phyloP scores from a whole-genome alignment of 1,140 invertebrate species.

The Nephila pilipes region DNA sequence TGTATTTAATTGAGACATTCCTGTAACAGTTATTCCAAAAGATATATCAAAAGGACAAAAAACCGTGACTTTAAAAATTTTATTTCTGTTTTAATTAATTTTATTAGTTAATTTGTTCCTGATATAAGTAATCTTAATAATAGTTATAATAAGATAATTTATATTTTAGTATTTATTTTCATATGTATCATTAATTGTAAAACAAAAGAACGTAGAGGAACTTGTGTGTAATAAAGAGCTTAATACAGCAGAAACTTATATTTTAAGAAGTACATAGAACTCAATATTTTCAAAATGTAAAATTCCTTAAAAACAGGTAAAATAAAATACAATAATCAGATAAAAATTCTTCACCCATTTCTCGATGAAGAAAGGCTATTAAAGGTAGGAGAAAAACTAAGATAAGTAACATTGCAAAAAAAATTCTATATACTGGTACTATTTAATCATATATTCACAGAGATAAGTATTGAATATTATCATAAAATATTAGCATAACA shows the following conservation, averaged over 20 bases:
- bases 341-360: no score
- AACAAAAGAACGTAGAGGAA: background rate
- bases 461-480: no score
- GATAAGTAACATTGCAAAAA: no score
- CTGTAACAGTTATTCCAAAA: background rate
- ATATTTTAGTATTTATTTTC: background rate
- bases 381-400: no score
- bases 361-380: no score
- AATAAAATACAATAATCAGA: no score
- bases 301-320: no score
- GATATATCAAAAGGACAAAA: background rate
- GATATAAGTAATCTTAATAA: background rate
- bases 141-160: background rate
- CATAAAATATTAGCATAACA: no score
- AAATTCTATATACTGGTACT: no score
- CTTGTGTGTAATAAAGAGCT: background rate
- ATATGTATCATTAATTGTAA: background rate
- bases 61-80: background rate
- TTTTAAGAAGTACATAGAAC: no score
- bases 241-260: background rate
- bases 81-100: background rate
- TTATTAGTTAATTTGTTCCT: background rate
- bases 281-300: no score
- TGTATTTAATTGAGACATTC: background rate
- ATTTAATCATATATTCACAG: no score